Percentiles rank a stretch among this genome's conserved stretches.
phyloP scores from a whole-genome alignment of 2,888 invertebrate species.

The Terebella lapidaria region DNA sequence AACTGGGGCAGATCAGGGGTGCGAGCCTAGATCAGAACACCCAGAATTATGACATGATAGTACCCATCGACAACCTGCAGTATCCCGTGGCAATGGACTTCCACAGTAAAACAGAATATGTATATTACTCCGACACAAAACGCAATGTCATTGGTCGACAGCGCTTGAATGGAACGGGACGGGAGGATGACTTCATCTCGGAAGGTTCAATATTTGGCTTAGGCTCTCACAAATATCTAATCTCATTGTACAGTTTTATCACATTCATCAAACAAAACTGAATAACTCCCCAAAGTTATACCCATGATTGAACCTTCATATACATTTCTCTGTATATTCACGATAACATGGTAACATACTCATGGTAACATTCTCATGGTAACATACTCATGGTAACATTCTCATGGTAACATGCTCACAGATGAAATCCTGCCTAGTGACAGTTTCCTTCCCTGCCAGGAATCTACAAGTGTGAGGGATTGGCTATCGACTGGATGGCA shows the following conservation, averaged over 20 bases:
- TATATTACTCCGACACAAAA: conserved; percentile 65
- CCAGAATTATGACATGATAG: conserved; percentile 59
- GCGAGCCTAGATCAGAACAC: conserved; percentile 53
- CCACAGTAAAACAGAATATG: conserved; percentile 60
- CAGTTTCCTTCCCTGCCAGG: conserved; percentile 13
- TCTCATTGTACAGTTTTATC: no score
- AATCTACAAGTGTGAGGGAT: conserved; percentile 80
- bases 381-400: no score
- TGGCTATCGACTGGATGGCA: conserved; percentile 86
- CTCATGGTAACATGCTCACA: no score
- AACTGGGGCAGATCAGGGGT: conserved; percentile 69
- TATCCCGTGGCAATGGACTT: conserved; percentile 68
- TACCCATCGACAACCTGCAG: conserved; percentile 66
- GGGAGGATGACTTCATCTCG: conserved; percentile 59
- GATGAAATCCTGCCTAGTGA: no score
- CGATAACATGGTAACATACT: no score
- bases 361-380: no score
- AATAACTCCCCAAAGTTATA: no score
- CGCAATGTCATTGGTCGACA: conserved; percentile 61
- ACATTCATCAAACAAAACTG: no score
- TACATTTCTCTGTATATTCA: no score
- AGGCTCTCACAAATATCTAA: no score
- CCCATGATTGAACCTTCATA: no score
- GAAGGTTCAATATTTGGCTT: no score
- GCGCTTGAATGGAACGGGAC: conserved; percentile 61